These are phyloP conservation scores for Apteryx owenii DNA, from an alignment of 2,113 vertebrate genomes.

Conservation along the genomic window DNA sequence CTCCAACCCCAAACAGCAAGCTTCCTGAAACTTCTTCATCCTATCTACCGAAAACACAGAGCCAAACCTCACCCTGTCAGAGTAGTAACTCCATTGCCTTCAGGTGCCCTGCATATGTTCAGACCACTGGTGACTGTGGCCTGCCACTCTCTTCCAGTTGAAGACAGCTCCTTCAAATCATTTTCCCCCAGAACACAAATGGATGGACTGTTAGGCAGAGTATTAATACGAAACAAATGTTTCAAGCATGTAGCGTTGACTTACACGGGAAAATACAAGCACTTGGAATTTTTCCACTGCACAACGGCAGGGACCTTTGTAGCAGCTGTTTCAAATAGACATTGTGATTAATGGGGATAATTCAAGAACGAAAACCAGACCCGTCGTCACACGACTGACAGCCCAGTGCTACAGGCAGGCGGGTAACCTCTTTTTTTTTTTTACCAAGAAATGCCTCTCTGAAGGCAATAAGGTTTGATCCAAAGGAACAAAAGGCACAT, in stretches of 20 bases:
- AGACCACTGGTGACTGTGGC: not conserved
- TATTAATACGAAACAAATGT: constrained; percentile 74
- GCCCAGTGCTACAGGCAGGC: constrained; percentile 16
- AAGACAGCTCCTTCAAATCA: constrained; percentile 60
- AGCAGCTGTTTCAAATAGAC: constrained; percentile 75
- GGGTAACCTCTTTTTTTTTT: not conserved
- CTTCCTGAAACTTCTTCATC: not conserved
- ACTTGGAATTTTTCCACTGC: constrained; percentile 69
- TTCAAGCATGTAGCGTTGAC: constrained; percentile 61
- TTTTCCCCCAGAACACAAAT: constrained; percentile 55
- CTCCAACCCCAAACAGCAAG: not conserved
- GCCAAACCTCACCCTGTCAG: not conserved
- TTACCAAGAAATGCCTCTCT: constrained; percentile 10
- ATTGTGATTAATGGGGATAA: constrained; percentile 73
- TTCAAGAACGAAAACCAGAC: constrained; percentile 72
- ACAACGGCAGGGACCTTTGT: constrained; percentile 53
- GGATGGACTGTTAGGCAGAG: constrained; percentile 53
- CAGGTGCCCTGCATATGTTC: constrained; percentile 29
- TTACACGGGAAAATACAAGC: constrained; percentile 75
- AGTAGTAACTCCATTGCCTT: not conserved
- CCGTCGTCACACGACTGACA: constrained; percentile 54
- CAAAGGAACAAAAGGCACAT: not conserved
- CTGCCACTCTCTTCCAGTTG: constrained; percentile 37
- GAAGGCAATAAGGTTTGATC: not conserved
- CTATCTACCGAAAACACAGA: rapidly evolving